Base-by-base conservation (phyloP, 2,113 vertebrate genomes). In the Etheostoma spectabile region DNA sequence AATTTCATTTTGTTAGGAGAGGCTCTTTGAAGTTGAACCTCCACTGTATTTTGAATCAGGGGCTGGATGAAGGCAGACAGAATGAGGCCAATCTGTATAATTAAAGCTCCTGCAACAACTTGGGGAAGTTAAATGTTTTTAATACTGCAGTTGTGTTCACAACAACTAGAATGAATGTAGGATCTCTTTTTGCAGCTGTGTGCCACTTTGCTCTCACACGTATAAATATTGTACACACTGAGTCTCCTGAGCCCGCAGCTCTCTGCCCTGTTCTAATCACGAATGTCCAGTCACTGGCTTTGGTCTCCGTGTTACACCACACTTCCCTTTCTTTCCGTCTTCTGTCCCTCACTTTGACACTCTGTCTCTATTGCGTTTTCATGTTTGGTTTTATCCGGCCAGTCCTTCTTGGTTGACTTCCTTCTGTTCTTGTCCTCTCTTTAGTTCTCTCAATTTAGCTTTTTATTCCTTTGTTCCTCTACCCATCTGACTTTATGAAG, bases 61-160 rank as follows among this genome's bases (percentile, higher is more conserved):
- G 46, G 71, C 35, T 62, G 35, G 55, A 53, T 52, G 46, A 27
- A 80, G 42, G 24, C 13, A 27, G 79, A 68, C 70, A 74, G 63
- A 74, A 60, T 67, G 53, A 45, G 77, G 77, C 46, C 61, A 56
- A 57, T 24, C 3, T 18, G 57, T 56, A 33, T 57, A 35, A 48
- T 64, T 64, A 21, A 72, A 72, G 49, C 22, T 64, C 22, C 11
- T 5, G 13, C 59, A 45, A 51, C 48, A 18, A 52, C 56, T 72
- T 72, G 14, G 49, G 21, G 5, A 33, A 27, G 68, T 53, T 64
- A 38, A 35, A 24, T 48, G 35, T 35, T 71, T 38, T 27, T 62
- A 30, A 62, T 48, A 8, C 22, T 6, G 22, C 15, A 14, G 24
- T 12, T 65, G 5, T 49, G 6, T 56, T 68, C 3, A 48, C 10